Conservation (phyloP, 2,888 invertebrate species). For the Pammene fasciana region DNA sequence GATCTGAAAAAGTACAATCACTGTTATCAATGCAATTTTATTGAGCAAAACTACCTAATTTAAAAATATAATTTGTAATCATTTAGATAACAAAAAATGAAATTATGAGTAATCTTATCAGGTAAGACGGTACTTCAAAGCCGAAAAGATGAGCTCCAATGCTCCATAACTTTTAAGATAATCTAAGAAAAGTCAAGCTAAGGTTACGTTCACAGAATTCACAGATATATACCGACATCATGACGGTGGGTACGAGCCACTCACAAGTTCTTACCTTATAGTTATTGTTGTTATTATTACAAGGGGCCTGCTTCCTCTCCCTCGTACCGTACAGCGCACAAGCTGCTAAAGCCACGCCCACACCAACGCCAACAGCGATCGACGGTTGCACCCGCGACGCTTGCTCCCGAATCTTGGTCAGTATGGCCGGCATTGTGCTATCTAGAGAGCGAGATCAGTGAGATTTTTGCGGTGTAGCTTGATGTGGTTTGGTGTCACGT, state of each 20-base stretch:
- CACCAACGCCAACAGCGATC: slow-evolving; percentile 72
- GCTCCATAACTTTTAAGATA: too few species aligned
- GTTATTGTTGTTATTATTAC: slow-evolving; percentile 73
- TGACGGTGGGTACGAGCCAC: too few species aligned
- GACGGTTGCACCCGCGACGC: slow-evolving; percentile 75
- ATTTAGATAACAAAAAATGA: too few species aligned
- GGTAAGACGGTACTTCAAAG: too few species aligned
- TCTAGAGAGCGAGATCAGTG: slow-evolving; percentile 38
- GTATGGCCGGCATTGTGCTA: slow-evolving; percentile 73
- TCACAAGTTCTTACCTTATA: slow-evolving; percentile 65
- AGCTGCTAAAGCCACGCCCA: slow-evolving; percentile 76
- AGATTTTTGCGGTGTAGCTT: slow-evolving; percentile 30
- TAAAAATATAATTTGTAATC: too few species aligned
- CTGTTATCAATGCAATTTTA: too few species aligned
- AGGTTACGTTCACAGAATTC: too few species aligned
- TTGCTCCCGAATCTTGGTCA: slow-evolving; percentile 75
- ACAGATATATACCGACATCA: too few species aligned
- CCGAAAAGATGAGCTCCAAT: too few species aligned
- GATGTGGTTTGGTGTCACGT: slow-evolving; percentile 45
- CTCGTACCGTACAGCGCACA: slow-evolving; percentile 72
- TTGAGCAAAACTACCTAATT: too few species aligned
- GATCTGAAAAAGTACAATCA: slow-evolving; percentile 56
- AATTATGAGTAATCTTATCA: too few species aligned
- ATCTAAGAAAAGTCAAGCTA: too few species aligned
- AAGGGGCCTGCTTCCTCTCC: slow-evolving; percentile 71